phyloP scores from a whole-genome alignment of 92 coral and sea anemone species.

The Meandrina meandrites region DNA sequence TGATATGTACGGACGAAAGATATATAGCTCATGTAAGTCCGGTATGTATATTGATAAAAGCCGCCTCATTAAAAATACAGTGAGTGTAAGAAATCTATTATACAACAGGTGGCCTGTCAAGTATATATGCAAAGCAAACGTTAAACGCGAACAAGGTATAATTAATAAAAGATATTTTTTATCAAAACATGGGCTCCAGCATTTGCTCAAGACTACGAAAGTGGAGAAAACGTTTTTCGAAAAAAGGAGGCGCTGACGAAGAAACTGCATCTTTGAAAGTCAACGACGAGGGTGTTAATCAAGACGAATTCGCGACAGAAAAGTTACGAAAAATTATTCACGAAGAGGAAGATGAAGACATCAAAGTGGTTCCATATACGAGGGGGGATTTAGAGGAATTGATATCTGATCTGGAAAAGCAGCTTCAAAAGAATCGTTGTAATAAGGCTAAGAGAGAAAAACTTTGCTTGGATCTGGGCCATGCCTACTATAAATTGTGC shows the following conservation, averaged over 20 bases:
- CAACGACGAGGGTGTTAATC: neutral
- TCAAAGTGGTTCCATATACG: slow-evolving; percentile 11
- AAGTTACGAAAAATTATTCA: neutral
- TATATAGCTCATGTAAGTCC: too few relatives aligned
- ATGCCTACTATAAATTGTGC: slow-evolving; percentile 63
- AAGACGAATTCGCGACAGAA: neutral
- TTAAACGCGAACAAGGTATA: neutral
- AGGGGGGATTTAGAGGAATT: slow-evolving; percentile 17
- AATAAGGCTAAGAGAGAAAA: slow-evolving; percentile 31
- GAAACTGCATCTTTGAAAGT: neutral
- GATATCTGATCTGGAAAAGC: slow-evolving; percentile 8
- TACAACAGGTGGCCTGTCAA: slow-evolving; percentile 24
- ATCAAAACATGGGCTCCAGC: slow-evolving; percentile 36
- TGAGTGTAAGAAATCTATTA: neutral
- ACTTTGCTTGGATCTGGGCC: slow-evolving; percentile 51
- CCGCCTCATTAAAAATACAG: slow-evolving; percentile 15
- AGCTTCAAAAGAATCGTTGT: slow-evolving; percentile 22
- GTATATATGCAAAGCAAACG: slow-evolving; percentile 13
- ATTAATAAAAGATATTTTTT: neutral
- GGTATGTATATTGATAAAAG: neutral
- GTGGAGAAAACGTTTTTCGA: slow-evolving; percentile 23
- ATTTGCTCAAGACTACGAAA: slow-evolving; percentile 29
- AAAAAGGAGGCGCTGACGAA: neutral
- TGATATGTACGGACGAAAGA: too few relatives aligned
- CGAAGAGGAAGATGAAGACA: slow-evolving; percentile 27